Evolutionary conservation across 2,113 vertebrate species (phyloP).

Genomic region (Entelurus aequoreus): DNA sequence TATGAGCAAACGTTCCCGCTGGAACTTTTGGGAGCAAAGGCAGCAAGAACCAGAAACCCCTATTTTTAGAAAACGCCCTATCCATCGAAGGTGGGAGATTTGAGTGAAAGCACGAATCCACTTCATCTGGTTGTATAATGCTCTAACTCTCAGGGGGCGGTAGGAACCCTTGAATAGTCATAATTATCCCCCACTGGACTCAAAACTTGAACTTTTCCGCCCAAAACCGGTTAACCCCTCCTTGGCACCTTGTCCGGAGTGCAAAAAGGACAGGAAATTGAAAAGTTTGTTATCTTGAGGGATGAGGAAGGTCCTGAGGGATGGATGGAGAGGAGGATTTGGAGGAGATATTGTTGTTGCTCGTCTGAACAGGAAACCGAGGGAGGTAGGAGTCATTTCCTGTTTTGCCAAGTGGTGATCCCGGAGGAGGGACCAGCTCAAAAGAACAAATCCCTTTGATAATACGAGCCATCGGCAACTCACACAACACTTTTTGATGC

Average conservation of each 20-base stretch:
- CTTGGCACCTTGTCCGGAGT: conserved; percentile 4
- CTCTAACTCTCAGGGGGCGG: conserved; percentile 11
- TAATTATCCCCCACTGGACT: conserved; percentile 8
- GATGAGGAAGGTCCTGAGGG: conserved; percentile 34
- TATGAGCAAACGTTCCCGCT: conserved; percentile 45
- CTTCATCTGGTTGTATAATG: conserved; percentile 28
- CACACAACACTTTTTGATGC: neutral
- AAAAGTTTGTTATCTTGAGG: conserved; percentile 49
- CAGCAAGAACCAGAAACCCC: conserved; percentile 18
- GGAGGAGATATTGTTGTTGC: conserved; percentile 53
- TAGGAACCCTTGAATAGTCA: conserved; percentile 1
- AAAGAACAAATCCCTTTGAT: conserved; percentile 45
- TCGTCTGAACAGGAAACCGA: conserved; percentile 67
- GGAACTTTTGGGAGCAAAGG: conserved; percentile 35
- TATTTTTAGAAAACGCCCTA: conserved; percentile 51
- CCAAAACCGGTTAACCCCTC: conserved; percentile 21
- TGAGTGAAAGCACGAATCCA: conserved; percentile 25
- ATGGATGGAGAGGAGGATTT: conserved; percentile 25
- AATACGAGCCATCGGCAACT: conserved; percentile 23
- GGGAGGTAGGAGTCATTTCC: conserved; percentile 71
- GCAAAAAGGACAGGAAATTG: conserved; percentile 60
- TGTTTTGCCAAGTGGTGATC: conserved; percentile 67
- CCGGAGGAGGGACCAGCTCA: conserved; percentile 33
- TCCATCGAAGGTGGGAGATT: conserved; percentile 32
- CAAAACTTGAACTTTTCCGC: conserved; percentile 29